phyloP scores from a whole-genome alignment of 2,888 invertebrate genomes.

The Omphaloscelis lunosa region DNA sequence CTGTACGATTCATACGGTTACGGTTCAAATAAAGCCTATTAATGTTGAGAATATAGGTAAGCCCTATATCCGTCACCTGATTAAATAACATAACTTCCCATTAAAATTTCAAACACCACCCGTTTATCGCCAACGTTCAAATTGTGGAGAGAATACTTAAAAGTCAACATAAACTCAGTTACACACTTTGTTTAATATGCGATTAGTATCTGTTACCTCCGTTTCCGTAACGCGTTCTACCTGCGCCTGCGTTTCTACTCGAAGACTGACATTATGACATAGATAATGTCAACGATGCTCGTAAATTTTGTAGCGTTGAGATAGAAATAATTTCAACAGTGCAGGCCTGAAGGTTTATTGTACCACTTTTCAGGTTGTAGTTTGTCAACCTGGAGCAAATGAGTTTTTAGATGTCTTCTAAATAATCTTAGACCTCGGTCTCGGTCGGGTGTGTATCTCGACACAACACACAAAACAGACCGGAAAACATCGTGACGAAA shows the following conservation, averaged over 20 bases:
- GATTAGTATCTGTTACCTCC: conserved; percentile 57
- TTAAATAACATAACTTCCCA: conserved; percentile 24
- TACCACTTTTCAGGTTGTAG: background rate
- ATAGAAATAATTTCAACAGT: conserved; percentile 10
- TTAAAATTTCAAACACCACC: conserved; percentile 45
- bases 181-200: conserved; percentile 58
- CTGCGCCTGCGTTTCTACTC: conserved; percentile 33
- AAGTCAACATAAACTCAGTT: conserved; percentile 44
- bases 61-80: background rate
- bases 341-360: background rate
- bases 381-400: background rate
- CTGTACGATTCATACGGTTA: no score
- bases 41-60: background rate
- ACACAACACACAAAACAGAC: no score
- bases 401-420: conserved; percentile 6
- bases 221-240: conserved; percentile 56
- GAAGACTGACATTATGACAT: conserved; percentile 44
- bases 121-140: conserved; percentile 30
- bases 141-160: conserved; percentile 59
- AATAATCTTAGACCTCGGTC: conserved; percentile 4
- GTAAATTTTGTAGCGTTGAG: conserved; percentile 10
- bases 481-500: background rate
- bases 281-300: conserved; percentile 36
- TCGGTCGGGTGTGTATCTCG: no score
- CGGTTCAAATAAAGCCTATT: background rate